Conservation (phyloP, 2,888 invertebrate species). For the Sminthurinus aureus region DNA sequence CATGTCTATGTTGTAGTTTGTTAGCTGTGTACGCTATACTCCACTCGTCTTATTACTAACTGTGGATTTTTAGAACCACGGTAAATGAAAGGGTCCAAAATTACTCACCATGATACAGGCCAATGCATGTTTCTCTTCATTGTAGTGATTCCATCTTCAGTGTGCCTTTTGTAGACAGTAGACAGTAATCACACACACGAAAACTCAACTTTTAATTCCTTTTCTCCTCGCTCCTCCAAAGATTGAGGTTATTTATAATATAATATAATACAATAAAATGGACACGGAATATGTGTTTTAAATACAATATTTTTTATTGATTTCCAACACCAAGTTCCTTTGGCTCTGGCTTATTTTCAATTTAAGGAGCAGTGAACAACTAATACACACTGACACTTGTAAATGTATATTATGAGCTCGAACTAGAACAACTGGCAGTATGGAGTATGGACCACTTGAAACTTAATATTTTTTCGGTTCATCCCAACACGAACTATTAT, state of each 20-base stretch:
- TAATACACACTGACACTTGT: too few relatives aligned
- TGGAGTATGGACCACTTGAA: too few relatives aligned
- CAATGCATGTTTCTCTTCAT: slow-evolving; percentile 46
- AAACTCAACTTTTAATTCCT: slow-evolving; percentile 16
- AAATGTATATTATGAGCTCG: too few relatives aligned
- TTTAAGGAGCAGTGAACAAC: too few relatives aligned
- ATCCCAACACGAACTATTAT: too few relatives aligned
- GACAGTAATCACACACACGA: slow-evolving; percentile 18
- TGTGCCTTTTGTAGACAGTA: slow-evolving; percentile 31
- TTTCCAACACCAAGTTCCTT: background rate
- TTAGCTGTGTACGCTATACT: background rate
- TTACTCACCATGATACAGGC: slow-evolving; percentile 48
- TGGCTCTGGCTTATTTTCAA: too few relatives aligned
- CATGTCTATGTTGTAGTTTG: background rate
- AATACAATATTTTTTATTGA: background rate
- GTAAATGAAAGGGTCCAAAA: background rate
- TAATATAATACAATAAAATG: too few relatives aligned
- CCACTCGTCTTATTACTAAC: too few relatives aligned
- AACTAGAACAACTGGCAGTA: too few relatives aligned
- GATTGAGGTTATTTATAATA: slow-evolving; percentile 2
- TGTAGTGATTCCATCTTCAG: slow-evolving; percentile 41
- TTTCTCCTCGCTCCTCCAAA: background rate
- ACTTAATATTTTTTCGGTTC: too few relatives aligned
- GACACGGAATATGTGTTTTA: too few relatives aligned
- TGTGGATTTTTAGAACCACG: too few relatives aligned